Percentiles rank a stretch among this genome's conserved stretches.
Conservation (phyloP, 2,888 invertebrate genomes). For the Phasia obesa region DNA sequence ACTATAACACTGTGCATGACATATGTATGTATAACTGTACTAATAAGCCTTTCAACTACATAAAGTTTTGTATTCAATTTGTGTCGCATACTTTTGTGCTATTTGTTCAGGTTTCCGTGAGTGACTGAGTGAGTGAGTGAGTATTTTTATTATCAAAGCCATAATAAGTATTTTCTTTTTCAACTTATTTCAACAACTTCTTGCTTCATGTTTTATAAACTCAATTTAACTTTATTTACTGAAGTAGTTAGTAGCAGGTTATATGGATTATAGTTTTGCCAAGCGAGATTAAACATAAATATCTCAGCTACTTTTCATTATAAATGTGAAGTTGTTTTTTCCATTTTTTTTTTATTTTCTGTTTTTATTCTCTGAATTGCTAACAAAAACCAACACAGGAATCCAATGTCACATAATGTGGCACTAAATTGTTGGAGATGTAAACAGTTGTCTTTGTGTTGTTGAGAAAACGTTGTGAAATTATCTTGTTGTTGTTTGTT, state of each 20-base stretch:
- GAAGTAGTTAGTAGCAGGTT: conserved; percentile 50
- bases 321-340: conserved; percentile 37
- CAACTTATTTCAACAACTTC: not conserved
- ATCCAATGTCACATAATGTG: not conserved
- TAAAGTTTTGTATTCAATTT: conserved; percentile 18
- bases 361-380: not conserved
- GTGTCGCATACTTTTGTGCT: conserved; percentile 33
- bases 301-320: conserved; percentile 58
- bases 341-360: not conserved
- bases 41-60: not conserved
- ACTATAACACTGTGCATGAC: not conserved
- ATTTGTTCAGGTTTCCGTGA: conserved; percentile 8
- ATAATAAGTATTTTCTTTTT: not conserved
- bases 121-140: too few relatives aligned
- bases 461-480: conserved; percentile 39
- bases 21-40: not conserved
- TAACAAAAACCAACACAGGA: not conserved
- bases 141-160: too few relatives aligned
- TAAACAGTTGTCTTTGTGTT: conserved; percentile 26
- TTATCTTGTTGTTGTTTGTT: too few relatives aligned
- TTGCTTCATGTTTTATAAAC: conserved; percentile 34
- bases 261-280: conserved; percentile 57
- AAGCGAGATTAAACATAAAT: conserved; percentile 61
- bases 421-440: not conserved
- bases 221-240: conserved; percentile 64